Percentiles rank a stretch among this genome's conserved stretches.
Conservation (phyloP, 2,113 vertebrate genomes). For the Lichenostomus cassidix region DNA sequence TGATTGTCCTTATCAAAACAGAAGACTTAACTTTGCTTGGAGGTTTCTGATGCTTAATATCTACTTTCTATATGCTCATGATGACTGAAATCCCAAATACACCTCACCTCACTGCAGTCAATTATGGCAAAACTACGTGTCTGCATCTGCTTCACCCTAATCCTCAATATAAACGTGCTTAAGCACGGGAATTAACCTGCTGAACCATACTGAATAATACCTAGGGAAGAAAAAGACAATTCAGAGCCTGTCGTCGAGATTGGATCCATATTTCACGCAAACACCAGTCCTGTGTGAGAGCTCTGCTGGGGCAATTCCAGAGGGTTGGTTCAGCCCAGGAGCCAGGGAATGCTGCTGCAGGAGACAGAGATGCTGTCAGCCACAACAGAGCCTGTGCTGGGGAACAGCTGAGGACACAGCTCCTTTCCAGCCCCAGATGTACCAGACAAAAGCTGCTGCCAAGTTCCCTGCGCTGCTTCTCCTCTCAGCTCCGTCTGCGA, state of each 20-base stretch:
- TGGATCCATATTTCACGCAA: fast-evolving
- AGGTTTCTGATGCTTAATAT: neutral
- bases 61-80: neutral
- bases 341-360: neutral
- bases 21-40: neutral
- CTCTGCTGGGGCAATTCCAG: neutral
- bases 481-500: neutral
- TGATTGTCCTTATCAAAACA: neutral
- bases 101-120: neutral
- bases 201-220: neutral
- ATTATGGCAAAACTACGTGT: neutral
- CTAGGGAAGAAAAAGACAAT: neutral
- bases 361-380: neutral
- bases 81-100: neutral
- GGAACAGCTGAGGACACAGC: neutral
- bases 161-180: neutral
- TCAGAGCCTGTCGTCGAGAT: neutral
- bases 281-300: fast-evolving
- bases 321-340: neutral
- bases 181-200: neutral
- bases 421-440: constrained; percentile 4
- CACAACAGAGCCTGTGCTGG: neutral
- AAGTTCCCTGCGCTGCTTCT: neutral
- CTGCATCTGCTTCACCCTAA: neutral
- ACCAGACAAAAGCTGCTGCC: neutral